Conservation (phyloP, 1,140 invertebrate genomes). For the Matsumurasca onukii region DNA sequence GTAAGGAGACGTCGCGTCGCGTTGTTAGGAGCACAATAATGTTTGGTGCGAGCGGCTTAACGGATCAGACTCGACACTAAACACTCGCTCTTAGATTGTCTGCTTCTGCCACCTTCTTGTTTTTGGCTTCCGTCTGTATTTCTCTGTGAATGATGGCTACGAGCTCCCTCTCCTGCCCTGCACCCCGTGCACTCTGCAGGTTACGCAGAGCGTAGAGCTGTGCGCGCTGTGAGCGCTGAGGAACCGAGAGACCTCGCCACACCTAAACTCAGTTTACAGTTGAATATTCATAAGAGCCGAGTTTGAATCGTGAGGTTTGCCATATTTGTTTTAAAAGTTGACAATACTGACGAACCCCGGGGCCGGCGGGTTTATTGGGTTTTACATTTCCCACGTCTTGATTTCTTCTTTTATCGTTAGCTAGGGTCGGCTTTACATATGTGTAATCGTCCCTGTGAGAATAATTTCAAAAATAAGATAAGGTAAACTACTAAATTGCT, state of each 20-base stretch:
- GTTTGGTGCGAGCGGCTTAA: conserved; percentile 21
- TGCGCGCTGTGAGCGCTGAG: not conserved
- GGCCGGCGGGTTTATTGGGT: conserved; percentile 12
- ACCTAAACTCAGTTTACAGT: conserved; percentile 28
- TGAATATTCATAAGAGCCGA: conserved; percentile 30
- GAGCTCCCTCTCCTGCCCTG: too few relatives aligned
- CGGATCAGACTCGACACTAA: conserved; percentile 5
- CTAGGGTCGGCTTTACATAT: too few relatives aligned
- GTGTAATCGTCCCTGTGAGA: not conserved
- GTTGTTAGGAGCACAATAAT: conserved; percentile 25
- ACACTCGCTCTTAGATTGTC: conserved; percentile 2
- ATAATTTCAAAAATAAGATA: not conserved
- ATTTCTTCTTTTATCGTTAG: not conserved
- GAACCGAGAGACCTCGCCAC: too few relatives aligned
- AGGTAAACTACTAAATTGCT: not conserved
- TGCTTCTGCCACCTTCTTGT: conserved; percentile 12
- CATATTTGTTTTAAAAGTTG: conserved; percentile 30
- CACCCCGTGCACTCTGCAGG: too few relatives aligned
- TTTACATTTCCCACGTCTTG: not conserved
- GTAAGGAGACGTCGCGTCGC: not conserved
- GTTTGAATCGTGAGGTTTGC: conserved; percentile 17
- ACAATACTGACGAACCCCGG: conserved; percentile 24
- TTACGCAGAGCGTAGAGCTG: not conserved
- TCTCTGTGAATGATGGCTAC: conserved; percentile 21
- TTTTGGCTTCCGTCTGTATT: conserved; percentile 21